Evolutionary conservation across 1,140 invertebrate species (phyloP), one percentile per base, ranked within the genome.

Genomic region (Papilio polyxenes): DNA sequence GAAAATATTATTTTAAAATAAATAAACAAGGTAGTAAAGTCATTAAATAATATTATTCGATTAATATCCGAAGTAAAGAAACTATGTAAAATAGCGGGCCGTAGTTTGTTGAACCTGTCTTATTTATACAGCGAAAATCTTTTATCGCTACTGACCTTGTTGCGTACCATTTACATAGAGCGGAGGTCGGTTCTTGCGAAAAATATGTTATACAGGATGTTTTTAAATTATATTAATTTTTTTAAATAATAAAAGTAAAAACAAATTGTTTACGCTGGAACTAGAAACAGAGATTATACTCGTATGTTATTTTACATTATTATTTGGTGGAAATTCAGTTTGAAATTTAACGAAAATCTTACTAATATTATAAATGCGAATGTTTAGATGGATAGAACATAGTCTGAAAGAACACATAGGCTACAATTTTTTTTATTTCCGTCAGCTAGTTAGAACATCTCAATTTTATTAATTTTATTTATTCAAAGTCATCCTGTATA

Each of bases 41-140:
- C 23, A 31, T 31, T 31, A 31, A 31, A 31, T 31, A 31, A 31
- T 44, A 44, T 6, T 6, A 44, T 44, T 44, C 40, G 40, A 7
- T 44, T 44, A 0, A 4, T 44, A 44, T 44, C 15, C 5, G 15
- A 15, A 9, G 2, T 53, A 53, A 44, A 65, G 56, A 59, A 20
- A 59, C 13, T 65, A 23, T 20, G 2, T 4, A 40, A 40, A 3
- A 37, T 15, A 15, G 4, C 65, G 23, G 31, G 11, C 65, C 65
- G 23, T 13, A 72, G 65, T 72, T 72, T 72, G 31, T 72, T 15
- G 23, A 31, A 31, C 23, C 65, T 72, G 65, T 31, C 65, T 72
- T 72, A 69, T 69, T 69, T 69, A 72, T 72, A 72, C 65, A 72
- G 65, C 65, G 65, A 72, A 72, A 72, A 31, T 65, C 62, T 72